Evolutionary conservation across 2,113 vertebrate genomes (phyloP).

Genomic region (Oncorhynchus gorbuscha): DNA sequence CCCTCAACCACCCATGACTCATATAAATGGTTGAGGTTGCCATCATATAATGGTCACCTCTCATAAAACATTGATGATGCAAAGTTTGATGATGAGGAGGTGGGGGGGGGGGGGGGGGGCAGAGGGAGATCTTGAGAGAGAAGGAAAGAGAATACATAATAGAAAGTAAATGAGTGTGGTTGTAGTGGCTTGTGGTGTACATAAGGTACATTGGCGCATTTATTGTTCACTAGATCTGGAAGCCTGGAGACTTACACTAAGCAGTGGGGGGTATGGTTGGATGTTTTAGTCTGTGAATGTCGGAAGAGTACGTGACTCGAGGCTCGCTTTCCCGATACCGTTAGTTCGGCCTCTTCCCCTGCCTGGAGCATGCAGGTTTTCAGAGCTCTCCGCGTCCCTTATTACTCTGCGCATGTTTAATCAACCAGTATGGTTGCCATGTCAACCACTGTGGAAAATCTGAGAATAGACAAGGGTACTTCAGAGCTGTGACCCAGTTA

Average conservation of each 20-base stretch:
- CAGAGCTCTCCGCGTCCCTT: conserved; percentile 50
- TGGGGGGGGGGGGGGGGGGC: not conserved
- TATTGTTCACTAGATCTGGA: not conserved
- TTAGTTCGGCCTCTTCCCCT: not conserved
- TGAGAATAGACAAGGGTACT: conserved; percentile 78
- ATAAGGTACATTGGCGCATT: not conserved
- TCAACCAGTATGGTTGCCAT: conserved; percentile 90
- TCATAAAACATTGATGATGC: too few species aligned
- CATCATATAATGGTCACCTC: not conserved
- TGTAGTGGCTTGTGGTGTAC: not conserved
- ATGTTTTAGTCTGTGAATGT: not conserved
- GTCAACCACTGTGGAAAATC: conserved; percentile 83
- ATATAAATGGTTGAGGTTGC: conserved; percentile 43
- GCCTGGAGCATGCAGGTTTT: conserved; percentile 58
- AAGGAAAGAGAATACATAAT: not conserved
- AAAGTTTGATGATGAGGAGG: not conserved
- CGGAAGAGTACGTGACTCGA: not conserved
- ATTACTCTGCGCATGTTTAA: conserved; percentile 85
- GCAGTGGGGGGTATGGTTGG: not conserved
- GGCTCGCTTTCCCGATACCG: not conserved
- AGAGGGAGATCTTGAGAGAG: not conserved
- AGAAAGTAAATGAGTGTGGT: conserved; percentile 1
- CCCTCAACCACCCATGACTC: conserved; percentile 1
- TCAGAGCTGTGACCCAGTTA: conserved; percentile 96
- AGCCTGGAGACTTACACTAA: not conserved